Evolutionary conservation across 2,888 invertebrate genomes (phyloP).

Genomic region (Melipona beecheii): DNA sequence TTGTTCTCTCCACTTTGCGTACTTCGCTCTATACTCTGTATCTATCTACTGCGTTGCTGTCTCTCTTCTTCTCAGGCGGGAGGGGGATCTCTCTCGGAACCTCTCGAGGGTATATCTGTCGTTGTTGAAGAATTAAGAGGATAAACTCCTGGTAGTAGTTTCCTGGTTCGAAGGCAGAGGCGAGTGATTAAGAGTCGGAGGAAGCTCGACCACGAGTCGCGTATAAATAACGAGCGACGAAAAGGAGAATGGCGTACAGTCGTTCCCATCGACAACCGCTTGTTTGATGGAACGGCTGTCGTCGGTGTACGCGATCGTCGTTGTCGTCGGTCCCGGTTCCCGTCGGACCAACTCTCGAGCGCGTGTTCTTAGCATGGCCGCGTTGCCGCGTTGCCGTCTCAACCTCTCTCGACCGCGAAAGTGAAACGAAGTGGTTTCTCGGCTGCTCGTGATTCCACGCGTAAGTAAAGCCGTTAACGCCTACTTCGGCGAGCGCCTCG

Average conservation of each 20-base stretch:
- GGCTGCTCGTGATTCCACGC: conserved; percentile 64
- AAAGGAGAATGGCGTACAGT: conserved; percentile 39
- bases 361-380: background rate
- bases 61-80: background rate
- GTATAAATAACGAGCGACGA: conserved; percentile 53
- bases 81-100: background rate
- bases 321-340: conserved; percentile 32
- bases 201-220: conserved; percentile 27
- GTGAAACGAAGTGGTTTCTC: conserved; percentile 53
- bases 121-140: conserved; percentile 38
- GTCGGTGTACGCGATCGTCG: conserved; percentile 56
- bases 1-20: conserved; percentile 9
- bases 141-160: conserved; percentile 34
- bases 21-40: too few relatives aligned
- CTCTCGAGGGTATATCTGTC: conserved; percentile 29
- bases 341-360: conserved; percentile 21
- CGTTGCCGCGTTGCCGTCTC: conserved; percentile 17
- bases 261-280: conserved; percentile 60
- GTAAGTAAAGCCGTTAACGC: conserved; percentile 70
- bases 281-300: conserved; percentile 64
- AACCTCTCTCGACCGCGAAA: conserved; percentile 39
- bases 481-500: conserved; percentile 42
- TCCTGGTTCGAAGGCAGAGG: conserved; percentile 40
- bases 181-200: conserved; percentile 41
- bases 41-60: background rate